Evolutionary conservation across 2,113 vertebrate genomes (phyloP), one percentile per base, ranked within the genome.

Genomic region (Apodemus speciosus): DNA sequence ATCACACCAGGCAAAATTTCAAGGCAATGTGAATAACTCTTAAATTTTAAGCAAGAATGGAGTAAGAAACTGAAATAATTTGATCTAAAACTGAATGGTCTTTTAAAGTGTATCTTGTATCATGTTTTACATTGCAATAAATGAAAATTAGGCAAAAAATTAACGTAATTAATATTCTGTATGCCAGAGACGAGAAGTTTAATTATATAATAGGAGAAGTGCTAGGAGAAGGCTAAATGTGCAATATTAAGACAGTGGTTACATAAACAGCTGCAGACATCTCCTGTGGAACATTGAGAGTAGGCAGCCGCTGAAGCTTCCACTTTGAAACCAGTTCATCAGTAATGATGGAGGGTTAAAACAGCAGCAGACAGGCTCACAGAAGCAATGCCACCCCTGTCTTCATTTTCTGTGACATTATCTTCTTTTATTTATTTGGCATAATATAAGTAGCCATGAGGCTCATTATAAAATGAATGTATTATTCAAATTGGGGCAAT

Each of bases 151-250:
- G 38, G 83, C 49, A 72, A 72, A 91, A 62, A 27, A 89, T 92
- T 92, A 85, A 88, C 90, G 66, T 81, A 80, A 88, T 85, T 89
- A 89, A 90, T 95, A 27, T 58, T 84, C 56, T 71, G 9, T 76
- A 58, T 23, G 73, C 25, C 68, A 69, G n/a, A 64, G 13, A 46
- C 75, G 68, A 90, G 83, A 64, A 53, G 77, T 40, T 62, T 43
- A 27, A 30, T 86, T 84, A 79, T 27, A 13, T 85, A 89, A 81
- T 6, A 92, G 27, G 58, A 66, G 46, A 43, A 58, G 10, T 35
- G n/a, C 15, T 53, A 84, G 27, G 40, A 85, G 58, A 60, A 40
- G 14, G 35, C 9, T 43, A 84, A 43, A 25, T 75, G 58, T 64
- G 46, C 51, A 88, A 25, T 56, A n/a, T 69, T 49, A 88, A 72